Evolutionary conservation across 2,797 vertebrate genomes (phyloP).

Genomic region (Eidolon dupreanum): DNA sequence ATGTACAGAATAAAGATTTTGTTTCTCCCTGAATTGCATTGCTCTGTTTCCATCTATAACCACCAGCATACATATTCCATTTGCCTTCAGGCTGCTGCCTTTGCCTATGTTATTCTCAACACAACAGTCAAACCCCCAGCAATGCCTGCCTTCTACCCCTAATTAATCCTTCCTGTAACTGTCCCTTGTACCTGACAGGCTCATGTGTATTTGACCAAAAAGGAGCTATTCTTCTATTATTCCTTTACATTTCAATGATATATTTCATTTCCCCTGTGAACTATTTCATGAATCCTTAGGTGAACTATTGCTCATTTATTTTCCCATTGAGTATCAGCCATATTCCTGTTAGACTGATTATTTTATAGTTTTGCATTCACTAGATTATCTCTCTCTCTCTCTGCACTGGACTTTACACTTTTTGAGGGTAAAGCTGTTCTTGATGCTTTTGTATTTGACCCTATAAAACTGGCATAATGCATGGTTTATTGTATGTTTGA

Average conservation of each 20-base stretch:
- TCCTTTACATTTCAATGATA: neutral
- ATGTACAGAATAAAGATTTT: neutral
- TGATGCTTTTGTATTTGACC: neutral
- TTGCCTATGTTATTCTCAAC: neutral
- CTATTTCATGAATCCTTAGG: neutral
- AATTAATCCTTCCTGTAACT: neutral
- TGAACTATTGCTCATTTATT: neutral
- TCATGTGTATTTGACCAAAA: neutral
- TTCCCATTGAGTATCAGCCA: neutral
- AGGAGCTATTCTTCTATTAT: neutral
- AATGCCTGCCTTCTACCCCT: rapidly evolving
- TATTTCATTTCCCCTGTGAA: neutral
- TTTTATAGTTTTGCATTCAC: neutral
- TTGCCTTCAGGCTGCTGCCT: neutral
- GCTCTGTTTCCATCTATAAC: neutral
- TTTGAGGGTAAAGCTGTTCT: neutral
- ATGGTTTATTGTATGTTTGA: neutral
- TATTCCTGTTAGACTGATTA: neutral
- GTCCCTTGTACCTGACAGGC: neutral
- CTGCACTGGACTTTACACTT: neutral
- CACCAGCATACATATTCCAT: neutral
- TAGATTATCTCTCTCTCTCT: neutral
- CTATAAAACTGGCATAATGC: neutral
- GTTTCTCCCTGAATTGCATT: neutral
- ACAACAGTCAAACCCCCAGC: no score